phyloP scores from a whole-genome alignment of 2,888 invertebrate genomes.

The Rhimphoctona megacephalus region DNA sequence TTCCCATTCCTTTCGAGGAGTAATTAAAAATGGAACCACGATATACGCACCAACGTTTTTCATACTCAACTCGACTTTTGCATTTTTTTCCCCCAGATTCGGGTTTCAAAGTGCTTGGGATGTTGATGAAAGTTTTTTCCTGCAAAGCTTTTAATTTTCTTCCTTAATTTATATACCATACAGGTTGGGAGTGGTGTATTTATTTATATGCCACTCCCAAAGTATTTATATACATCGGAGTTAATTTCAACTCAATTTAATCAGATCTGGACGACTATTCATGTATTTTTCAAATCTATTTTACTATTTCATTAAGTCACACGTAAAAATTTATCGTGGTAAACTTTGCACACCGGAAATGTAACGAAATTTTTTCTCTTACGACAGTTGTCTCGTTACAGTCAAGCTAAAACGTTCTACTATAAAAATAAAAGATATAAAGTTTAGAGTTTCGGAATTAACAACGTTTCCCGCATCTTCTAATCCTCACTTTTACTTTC shows the following conservation, averaged over 20 bases:
- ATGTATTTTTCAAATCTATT: background rate
- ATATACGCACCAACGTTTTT: background rate
- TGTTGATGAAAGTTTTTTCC: background rate
- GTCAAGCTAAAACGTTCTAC: too few relatives aligned
- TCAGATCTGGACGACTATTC: background rate
- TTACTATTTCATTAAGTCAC: background rate
- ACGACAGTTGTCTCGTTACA: too few relatives aligned
- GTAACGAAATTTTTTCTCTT: background rate
- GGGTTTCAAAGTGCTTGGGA: background rate
- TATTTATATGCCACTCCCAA: background rate
- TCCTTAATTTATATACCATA: background rate
- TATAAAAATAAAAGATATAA: too few relatives aligned
- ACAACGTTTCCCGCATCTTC: too few relatives aligned
- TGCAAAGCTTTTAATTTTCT: background rate
- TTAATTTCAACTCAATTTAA: background rate
- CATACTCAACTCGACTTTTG: background rate
- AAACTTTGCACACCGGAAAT: too few relatives aligned
- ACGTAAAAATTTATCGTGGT: background rate
- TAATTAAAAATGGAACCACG: background rate
- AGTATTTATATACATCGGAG: background rate
- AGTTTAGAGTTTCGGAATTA: too few relatives aligned
- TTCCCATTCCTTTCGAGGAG: background rate
- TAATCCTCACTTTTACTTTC: too few relatives aligned
- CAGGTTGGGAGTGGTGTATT: background rate
- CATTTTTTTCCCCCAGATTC: background rate